Evolutionary conservation across 2,797 vertebrate species (phyloP), one percentile per base, ranked within the genome.

Genomic region (Tokudaia tokunoshimensis): DNA sequence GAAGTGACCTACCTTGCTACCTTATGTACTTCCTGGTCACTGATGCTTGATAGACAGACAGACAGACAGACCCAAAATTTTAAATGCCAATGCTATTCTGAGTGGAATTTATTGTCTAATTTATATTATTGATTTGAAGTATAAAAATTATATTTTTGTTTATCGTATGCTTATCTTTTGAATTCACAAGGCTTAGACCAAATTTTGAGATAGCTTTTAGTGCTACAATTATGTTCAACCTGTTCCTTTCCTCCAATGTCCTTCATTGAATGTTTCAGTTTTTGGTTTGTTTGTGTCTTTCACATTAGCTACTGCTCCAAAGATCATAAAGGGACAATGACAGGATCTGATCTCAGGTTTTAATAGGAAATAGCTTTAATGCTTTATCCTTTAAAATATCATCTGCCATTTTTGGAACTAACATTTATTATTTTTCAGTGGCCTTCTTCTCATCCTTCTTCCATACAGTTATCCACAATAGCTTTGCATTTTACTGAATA

Each of bases 311-410:
- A 29, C 44, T 94, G 22, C 50, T 92, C 17, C 26, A 80, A 63
- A 78, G 4, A 89, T 75, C 12, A 72, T 92, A 89, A 89, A 6
- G 63, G 7, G 94, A 52, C 34, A 65, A 91, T 83, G 34, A 61
- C 9, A 86, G 52, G 37, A 24, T 81, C 52, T 57, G 41, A 61
- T 65, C 76, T 14, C 22, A 82, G 31, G 76, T 96, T 97, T 95
- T 89, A 91, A 74, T 63, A 50, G 22, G n/a, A 89, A 95, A 83
- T 78, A 50, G 4, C 19, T 61, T 65, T 79, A 52, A n/a, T 79
- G 57, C 59, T 89, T 89, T 55, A 92, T 15, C 78, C 47, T 95
- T 92, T 94, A 91, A 44, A 89, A 87, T 89, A 67, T 26, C 31
- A 7, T 92, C 90, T 86, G 37, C 31, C 82, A 5, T 9, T 37